Percentiles rank a stretch among this genome's conserved stretches.
Conservation (phyloP, 2,113 vertebrate genomes). For the Melanerpes formicivorus region DNA sequence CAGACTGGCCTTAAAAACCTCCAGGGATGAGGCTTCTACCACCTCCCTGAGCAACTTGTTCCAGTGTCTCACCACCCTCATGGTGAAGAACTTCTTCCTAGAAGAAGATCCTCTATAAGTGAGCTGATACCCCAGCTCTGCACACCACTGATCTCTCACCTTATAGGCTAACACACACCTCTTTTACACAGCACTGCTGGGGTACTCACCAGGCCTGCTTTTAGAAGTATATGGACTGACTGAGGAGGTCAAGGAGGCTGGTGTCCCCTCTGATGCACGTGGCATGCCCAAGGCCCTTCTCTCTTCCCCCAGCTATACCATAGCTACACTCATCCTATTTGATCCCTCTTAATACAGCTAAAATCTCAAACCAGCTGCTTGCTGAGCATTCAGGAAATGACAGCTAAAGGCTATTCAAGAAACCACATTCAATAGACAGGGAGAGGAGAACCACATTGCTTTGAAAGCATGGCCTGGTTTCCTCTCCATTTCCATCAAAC, state of each 20-base stretch:
- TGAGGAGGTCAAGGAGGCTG: not conserved
- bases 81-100: not conserved
- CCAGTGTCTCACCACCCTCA: no score
- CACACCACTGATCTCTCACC: not conserved
- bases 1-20: no score
- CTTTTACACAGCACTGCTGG: not conserved
- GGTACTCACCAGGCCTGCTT: not conserved
- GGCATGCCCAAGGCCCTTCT: not conserved
- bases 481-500: not conserved
- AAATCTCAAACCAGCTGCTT: constrained; percentile 11
- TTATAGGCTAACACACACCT: not conserved
- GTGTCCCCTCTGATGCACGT: accelerated
- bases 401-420: not conserved
- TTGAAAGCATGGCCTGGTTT: constrained; percentile 12
- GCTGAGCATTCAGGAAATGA: not conserved
- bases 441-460: not conserved
- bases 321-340: not conserved
- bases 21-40: no score
- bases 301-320: not conserved
- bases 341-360: not conserved
- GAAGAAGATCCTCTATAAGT: not conserved
- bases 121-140: not conserved
- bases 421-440: not conserved
- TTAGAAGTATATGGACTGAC: not conserved
- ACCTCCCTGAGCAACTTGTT: no score